Evolutionary conservation across 2,113 vertebrate species (phyloP).

Genomic region (Anhinga anhinga): DNA sequence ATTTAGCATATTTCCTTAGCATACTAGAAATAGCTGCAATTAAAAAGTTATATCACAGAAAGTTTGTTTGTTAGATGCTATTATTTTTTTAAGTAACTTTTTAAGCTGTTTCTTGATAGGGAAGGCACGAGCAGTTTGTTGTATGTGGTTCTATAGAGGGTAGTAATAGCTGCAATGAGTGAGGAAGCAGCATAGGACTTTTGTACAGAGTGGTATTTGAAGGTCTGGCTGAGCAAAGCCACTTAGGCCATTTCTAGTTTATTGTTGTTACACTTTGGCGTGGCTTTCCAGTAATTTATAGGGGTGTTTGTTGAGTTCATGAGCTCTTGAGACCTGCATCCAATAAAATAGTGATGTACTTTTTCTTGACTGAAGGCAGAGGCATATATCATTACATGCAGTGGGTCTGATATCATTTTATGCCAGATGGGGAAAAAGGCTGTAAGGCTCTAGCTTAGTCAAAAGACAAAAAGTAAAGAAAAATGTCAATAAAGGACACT

Average conservation of each 20-base stretch:
- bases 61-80: neutral
- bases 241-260: conserved; percentile 70
- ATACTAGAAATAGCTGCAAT: neutral
- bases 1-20: neutral
- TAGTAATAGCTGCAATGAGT: neutral
- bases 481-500: conserved; percentile 5
- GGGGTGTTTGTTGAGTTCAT: conserved; percentile 72
- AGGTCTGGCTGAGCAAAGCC: conserved; percentile 30
- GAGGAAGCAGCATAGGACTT: neutral
- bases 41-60: neutral
- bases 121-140: neutral
- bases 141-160: neutral
- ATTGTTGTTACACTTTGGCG: conserved; percentile 64
- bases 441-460: conserved; percentile 61
- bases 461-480: conserved; percentile 48
- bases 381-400: conserved; percentile 71
- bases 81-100: neutral
- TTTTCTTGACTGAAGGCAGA: conserved; percentile 74
- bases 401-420: conserved; percentile 75
- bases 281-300: conserved; percentile 72
- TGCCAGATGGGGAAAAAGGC: conserved; percentile 57
- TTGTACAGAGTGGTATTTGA: neutral
- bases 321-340: conserved; percentile 72
- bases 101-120: neutral
- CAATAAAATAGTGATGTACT: conserved; percentile 74